phyloP scores from a whole-genome alignment of 2,888 invertebrate species.

The Mesodorylaimus sp. region DNA sequence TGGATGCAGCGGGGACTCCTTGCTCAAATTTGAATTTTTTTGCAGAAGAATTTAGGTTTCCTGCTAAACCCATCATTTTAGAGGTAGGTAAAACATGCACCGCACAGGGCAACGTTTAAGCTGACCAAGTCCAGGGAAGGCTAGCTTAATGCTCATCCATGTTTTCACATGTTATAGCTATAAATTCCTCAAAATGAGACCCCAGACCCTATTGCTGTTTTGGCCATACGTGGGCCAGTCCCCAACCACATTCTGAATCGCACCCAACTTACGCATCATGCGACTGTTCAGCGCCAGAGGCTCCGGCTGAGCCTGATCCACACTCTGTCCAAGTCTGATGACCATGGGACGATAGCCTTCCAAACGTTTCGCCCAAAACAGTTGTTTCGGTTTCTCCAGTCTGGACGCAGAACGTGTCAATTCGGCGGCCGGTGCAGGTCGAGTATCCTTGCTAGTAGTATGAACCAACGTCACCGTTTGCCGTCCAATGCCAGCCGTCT shows the following conservation, averaged over 20 bases:
- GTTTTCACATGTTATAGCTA: too few species aligned
- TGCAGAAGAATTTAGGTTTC: too few species aligned
- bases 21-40: too few species aligned
- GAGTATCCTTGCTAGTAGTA: conserved; percentile 33
- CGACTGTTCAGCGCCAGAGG: conserved; percentile 9
- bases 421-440: conserved; percentile 9
- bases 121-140: too few species aligned
- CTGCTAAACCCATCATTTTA: too few species aligned
- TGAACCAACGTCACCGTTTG: conserved; percentile 82
- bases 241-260: neutral
- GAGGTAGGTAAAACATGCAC: too few species aligned
- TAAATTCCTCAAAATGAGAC: too few species aligned
- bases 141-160: too few species aligned
- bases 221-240: too few species aligned
- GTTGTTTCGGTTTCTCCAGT: conserved; percentile 23
- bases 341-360: conserved; percentile 43
- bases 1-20: too few species aligned
- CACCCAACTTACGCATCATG: conserved; percentile 8
- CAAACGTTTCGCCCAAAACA: conserved; percentile 43
- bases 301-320: neutral
- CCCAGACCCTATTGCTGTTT: too few species aligned
- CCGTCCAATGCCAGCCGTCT: conserved; percentile 94
- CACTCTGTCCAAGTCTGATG: neutral
- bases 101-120: too few species aligned
- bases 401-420: conserved; percentile 7